Percentiles rank a stretch among this genome's conserved stretches.
Evolutionary conservation across 2,113 vertebrate species (phyloP).

Genomic region (Anoura caudifer): DNA sequence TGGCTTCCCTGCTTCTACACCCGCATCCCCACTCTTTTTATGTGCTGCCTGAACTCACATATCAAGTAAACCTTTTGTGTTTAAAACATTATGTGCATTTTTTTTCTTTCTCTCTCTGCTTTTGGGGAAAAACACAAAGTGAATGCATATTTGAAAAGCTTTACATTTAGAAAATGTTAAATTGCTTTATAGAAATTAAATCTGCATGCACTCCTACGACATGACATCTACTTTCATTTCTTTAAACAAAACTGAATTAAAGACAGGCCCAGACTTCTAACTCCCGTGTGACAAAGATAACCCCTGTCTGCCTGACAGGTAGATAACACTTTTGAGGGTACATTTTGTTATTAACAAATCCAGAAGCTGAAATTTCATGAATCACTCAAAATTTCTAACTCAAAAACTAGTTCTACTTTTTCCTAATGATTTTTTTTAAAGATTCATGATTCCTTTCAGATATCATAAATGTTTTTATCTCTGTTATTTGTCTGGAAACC

Average conservation of each 20-base stretch:
- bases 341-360: conserved; percentile 12
- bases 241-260: background rate
- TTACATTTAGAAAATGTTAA: background rate
- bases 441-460: background rate
- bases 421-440: background rate
- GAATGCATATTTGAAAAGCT: background rate
- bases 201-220: background rate
- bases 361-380: conserved; percentile 4
- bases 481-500: background rate
- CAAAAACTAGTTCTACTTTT: background rate
- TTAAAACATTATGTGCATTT: background rate
- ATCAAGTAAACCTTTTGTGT: background rate
- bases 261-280: background rate
- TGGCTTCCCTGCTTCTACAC: background rate
- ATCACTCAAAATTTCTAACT: background rate
- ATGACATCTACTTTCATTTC: background rate
- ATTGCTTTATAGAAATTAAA: conserved; percentile 6
- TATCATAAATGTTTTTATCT: conserved; percentile 22
- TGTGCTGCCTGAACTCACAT: background rate
- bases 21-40: background rate
- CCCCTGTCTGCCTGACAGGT: background rate
- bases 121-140: background rate
- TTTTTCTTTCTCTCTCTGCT: background rate
- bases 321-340: background rate
- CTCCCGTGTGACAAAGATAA: background rate